Conservation (phyloP, 1,140 invertebrate genomes). For the Glossosoma conforme region DNA sequence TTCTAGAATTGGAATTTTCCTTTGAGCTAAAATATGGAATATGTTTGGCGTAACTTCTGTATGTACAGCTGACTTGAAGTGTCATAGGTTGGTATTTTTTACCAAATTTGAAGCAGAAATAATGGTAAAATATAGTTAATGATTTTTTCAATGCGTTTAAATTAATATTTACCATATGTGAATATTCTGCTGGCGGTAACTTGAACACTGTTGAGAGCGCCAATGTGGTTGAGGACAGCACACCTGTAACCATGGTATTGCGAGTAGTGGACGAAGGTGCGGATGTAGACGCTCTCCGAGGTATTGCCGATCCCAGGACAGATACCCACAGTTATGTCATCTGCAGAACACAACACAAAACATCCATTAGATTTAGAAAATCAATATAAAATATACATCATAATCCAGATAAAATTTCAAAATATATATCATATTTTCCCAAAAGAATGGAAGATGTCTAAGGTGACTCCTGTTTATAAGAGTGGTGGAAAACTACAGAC, state of each 20-base stretch:
- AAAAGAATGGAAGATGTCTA: too few relatives aligned
- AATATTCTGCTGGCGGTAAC: conserved; percentile 86
- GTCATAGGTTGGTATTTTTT: too few relatives aligned
- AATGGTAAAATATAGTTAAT: too few relatives aligned
- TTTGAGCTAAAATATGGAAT: too few relatives aligned
- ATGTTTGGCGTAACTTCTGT: too few relatives aligned
- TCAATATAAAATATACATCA: not conserved
- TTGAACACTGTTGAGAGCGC: conserved; percentile 76
- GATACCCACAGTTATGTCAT: conserved; percentile 82
- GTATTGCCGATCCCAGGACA: conserved; percentile 92
- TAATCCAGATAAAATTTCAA: not conserved
- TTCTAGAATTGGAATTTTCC: too few relatives aligned
- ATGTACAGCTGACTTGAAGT: too few relatives aligned
- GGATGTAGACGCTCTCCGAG: conserved; percentile 88
- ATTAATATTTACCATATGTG: conserved; percentile 79
- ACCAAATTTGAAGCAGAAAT: too few relatives aligned
- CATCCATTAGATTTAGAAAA: conserved; percentile 2
- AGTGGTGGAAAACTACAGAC: too few relatives aligned
- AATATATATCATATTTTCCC: too few relatives aligned
- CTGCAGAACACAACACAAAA: conserved; percentile 47
- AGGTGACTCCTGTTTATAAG: too few relatives aligned
- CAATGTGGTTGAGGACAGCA: conserved; percentile 91
- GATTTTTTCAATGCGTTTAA: too few relatives aligned
- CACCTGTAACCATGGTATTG: conserved; percentile 86
- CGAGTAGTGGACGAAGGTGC: conserved; percentile 86